Evolutionary conservation across 2,888 invertebrate species (phyloP), one percentile per base, ranked within the genome.

Genomic region (Drosophila picticornis): DNA sequence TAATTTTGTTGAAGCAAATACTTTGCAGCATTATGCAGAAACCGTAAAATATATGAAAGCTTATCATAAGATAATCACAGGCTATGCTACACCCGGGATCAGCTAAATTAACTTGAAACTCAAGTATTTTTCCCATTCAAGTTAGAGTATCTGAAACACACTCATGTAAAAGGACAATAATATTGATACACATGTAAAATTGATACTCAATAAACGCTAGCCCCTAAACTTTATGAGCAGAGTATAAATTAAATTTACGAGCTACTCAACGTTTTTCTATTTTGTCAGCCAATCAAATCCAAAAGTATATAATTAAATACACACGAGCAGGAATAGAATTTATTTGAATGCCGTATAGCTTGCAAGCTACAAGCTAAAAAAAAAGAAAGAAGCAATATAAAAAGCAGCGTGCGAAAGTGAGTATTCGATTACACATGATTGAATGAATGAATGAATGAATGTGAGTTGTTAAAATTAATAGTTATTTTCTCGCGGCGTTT

Each of bases 401-500:
- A 52, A 22, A 55, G 27, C 46, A 58, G 57, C 66, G 46, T 62
- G 52, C 70, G 77, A 81, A 71, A 62, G 61, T 65, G 29, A 76
- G 55, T 56, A 58, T 50, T 50, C 64, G 53, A 56, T 62, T 64
- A 48, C 46, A 65, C 25, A 38, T 59, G 59, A 43, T 31, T 56
- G 50, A 78, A 55, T 53, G 69, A 70, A 57, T 90, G 69, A 70
- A 57, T 90, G 80, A 88, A 81, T 84, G 83, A 72, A 78, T 78
- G 57, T 76, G 79, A 80, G 69, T 76, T 56, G 86, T 58, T 73
- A 22, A 72, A 82, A 74, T 86, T 88, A 90, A 90, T 84, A 72
- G 55, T 52, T 60, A 53, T 57, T 51, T 48, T 55, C 55, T 29
- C 52, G 65, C 40, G 56, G 38, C 51, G 59, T 69, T 63, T 57